Evolutionary conservation across 1,140 invertebrate species (phyloP), one percentile per base, ranked within the genome.

Genomic region (Pseudoatta argentina): DNA sequence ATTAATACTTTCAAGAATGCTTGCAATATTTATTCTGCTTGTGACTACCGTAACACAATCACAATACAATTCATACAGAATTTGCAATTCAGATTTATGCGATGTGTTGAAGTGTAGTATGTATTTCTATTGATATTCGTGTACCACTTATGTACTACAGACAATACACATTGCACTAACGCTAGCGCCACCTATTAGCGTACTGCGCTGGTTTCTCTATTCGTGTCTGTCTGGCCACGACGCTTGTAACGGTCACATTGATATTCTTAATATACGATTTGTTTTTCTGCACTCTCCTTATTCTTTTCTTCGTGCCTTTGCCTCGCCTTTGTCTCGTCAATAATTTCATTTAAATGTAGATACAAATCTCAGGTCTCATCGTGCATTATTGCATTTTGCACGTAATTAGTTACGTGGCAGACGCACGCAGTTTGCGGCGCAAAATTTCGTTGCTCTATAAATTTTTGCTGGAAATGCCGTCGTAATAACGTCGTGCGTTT

Each of bases 381-480:
- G 57, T 63, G 44, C 16, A 75, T 79, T 78, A 66, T 18, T 44
- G 18, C 12, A 18, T 53, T 77, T 77, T n/a, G 39, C n/a, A 59
- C 64, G 64, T 79, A 69, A 86, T 86, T 78, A 67, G 34, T 48
- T 27, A 16, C 10, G 16, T 1, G 61, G 6, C 3, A 30, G 44
- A 14, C 4, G 27, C 5, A 10, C 5, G 5, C n/a, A 34, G 2
- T 6, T 75, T 30, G 12, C n/a, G 14, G 27, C 57, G 27, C 16
- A 27, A 55, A 53, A 63, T n/a, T 69, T 4, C 63, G 63, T 75
- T n/a, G 14, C 24, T 75, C 63, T 59, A 69, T 21, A 1, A 53
- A 72, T 71, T 30, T 21, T 24, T 44, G 27, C 0, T 21, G 16
- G 34, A 85, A 64, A 63, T 85, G 3, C 30, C 14, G 6, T 21